Percentiles rank a stretch among this genome's conserved stretches.
These are phyloP conservation scores for Halcyon leucocephala DNA, from an alignment of 2,797 vertebrate species.

Conservation along the genomic window DNA sequence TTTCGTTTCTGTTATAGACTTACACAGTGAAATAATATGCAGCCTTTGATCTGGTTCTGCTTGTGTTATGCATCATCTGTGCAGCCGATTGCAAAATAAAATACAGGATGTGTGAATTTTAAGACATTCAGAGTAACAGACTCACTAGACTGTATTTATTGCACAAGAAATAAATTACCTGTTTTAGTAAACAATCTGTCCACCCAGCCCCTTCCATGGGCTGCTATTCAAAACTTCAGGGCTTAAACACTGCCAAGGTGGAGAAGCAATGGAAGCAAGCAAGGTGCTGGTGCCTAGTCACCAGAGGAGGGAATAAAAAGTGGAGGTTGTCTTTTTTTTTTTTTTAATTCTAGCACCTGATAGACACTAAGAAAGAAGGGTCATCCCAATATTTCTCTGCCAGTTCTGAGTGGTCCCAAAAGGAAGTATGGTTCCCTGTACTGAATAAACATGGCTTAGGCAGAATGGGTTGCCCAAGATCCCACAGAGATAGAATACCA, in stretches of 20 bases:
- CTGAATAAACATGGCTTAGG: not conserved
- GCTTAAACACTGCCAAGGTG: not conserved
- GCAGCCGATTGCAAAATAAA: not conserved
- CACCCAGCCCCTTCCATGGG: not conserved
- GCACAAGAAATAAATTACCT: not conserved
- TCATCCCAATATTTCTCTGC: not conserved
- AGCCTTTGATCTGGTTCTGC: constrained; percentile 38
- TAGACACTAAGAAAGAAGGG: not conserved
- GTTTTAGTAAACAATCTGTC: not conserved
- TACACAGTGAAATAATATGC: not conserved
- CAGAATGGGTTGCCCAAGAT: not conserved
- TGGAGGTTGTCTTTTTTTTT: not conserved
- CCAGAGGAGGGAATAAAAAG: not conserved
- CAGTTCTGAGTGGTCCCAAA: not conserved
- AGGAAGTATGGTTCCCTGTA: not conserved
- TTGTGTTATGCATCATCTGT: not conserved
- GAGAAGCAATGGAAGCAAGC: not conserved
- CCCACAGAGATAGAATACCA: not conserved
- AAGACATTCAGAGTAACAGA: not conserved
- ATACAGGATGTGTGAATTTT: not conserved
- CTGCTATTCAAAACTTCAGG: not conserved
- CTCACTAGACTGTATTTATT: not conserved
- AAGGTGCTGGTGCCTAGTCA: not conserved
- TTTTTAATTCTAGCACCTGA: not conserved
- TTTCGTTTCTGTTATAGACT: not conserved